Base-by-base conservation (phyloP, 2,888 invertebrate species). In the Lasioglossum vierecki region DNA sequence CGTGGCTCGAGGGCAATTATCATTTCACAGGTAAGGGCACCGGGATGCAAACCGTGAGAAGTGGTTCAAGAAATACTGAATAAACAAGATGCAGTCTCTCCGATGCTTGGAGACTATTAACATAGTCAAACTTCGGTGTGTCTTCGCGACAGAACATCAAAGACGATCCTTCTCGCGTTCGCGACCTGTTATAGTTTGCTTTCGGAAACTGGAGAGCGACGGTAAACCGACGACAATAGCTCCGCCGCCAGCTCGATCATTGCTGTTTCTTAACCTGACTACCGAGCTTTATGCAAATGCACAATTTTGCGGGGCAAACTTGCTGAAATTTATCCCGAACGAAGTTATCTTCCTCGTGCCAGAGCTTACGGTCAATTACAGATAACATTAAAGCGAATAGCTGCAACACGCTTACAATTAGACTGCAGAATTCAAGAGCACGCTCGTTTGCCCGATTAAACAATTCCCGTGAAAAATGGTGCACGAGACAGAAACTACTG, bases 161-260 rank as follows among this genome's bases (percentile, higher is more conserved):
- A 66, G 66, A 18, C 30, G 26, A 53, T 26, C 30, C 30, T 6
- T 15, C 66, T 35, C 15, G 15, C 35, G 35, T 2, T 44, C 35
- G 18, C 66, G 66, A 3, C 8, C 66, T 35, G 66, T 66, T 30
- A 18, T 18, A 66, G 66, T 66, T 35, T 18, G 66, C 66, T 66
- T 66, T 66, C 35, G 35, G 66, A 66, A 66, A 66, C 66, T 35
- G 66, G 35, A 35, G 35, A 66, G 8, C 66, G 15, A 35, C 6
- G 66, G 66, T 66, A 35, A 35, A 66, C 66, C 66, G 35, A 66
- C 60, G 60, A 60, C 60, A 60, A 60, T 60, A 35, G 66, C 66
- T 2, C 30, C 66, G 30, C 18, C 30, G 18, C 60, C 26, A 60
- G 18, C 18, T 30, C 66, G 35, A 66, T 66, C 66, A 66, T 18